Evolutionary conservation across 2,888 invertebrate genomes (phyloP).

Genomic region (Ormyrus nitidulus): DNA sequence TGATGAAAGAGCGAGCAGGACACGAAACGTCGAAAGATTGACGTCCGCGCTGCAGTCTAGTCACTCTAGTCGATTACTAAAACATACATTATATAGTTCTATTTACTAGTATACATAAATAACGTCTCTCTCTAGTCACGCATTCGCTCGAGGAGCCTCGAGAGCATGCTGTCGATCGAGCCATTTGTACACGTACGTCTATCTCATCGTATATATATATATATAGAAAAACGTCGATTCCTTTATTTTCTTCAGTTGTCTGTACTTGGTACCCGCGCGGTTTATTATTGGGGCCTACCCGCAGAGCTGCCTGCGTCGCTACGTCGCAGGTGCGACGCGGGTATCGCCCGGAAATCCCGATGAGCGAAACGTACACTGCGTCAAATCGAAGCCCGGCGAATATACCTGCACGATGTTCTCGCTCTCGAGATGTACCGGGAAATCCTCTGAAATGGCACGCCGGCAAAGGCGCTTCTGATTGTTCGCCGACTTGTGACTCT

Average conservation of each 20-base stretch:
- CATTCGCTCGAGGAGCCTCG: conserved; percentile 60
- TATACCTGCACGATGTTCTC: background rate
- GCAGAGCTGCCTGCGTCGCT: background rate
- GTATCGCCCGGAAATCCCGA: background rate
- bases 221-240: conserved; percentile 29
- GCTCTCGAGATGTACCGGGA: background rate
- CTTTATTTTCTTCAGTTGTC: conserved; percentile 50
- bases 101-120: conserved; percentile 60
- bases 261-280: background rate
- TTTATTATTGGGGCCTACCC: background rate
- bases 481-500: background rate
- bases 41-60: conserved; percentile 74
- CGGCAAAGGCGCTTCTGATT: conserved; percentile 1
- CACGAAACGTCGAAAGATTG: conserved; percentile 56
- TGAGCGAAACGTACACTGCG: background rate
- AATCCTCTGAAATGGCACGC: background rate
- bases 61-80: conserved; percentile 72
- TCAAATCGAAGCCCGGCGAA: background rate
- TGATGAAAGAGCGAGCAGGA: conserved; percentile 44
- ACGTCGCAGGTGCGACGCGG: background rate
- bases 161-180: conserved; percentile 23
- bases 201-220: background rate
- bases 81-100: conserved; percentile 53
- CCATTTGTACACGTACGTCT: conserved; percentile 1
- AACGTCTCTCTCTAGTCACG: conserved; percentile 66